Conservation (phyloP, 2,888 invertebrate species). For the Pecten maximus region DNA sequence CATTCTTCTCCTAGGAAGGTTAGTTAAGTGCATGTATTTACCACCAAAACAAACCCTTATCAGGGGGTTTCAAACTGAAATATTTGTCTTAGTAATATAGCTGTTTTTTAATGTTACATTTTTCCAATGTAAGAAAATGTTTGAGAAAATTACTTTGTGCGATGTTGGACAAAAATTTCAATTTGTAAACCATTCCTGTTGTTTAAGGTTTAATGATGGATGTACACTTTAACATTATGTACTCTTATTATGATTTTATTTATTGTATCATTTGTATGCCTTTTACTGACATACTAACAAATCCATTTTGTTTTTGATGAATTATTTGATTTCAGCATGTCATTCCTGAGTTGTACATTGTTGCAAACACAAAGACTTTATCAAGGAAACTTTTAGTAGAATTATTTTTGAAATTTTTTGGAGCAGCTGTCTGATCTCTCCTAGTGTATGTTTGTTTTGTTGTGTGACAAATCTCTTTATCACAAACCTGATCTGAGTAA, state of each 20-base stretch:
- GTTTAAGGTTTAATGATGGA: not conserved
- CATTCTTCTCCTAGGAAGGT: slow-evolving; percentile 47
- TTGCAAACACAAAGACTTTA: not conserved
- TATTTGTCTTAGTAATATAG: not conserved
- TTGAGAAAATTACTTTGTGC: not conserved
- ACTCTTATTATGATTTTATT: not conserved
- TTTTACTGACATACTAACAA: not conserved
- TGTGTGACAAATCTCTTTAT: not conserved
- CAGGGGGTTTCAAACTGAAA: not conserved
- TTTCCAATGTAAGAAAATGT: not conserved
- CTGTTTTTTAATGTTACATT: not conserved
- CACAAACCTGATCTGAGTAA: not conserved
- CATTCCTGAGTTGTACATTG: not conserved
- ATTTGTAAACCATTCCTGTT: not conserved
- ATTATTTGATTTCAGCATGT: not conserved
- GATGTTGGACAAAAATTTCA: not conserved
- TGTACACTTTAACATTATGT: not conserved
- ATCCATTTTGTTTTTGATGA: not conserved
- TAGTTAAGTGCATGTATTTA: slow-evolving; percentile 39
- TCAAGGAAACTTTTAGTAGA: not conserved
- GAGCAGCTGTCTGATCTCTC: not conserved
- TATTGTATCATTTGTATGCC: not conserved
- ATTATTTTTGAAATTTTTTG: not conserved
- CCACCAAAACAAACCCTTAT: not conserved
- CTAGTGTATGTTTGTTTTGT: not conserved